A percentile compares a stretch with the other conserved stretches of the same genome.
Evolutionary conservation across 2,888 invertebrate species (phyloP).

Genomic region (Lasioglossum marginatum): DNA sequence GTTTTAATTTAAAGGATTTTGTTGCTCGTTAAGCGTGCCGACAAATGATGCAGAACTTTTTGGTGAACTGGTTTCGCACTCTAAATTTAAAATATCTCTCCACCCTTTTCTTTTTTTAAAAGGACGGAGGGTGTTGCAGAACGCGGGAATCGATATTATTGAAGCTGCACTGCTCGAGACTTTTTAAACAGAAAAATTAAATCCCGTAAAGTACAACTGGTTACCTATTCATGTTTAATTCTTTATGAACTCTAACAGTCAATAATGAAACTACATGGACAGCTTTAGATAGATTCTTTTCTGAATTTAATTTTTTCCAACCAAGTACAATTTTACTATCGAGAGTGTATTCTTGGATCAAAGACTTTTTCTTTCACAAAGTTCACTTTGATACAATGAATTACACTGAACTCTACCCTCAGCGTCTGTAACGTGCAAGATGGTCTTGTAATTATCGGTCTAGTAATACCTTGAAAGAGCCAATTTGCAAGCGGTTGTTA

Average conservation of each 20-base stretch:
- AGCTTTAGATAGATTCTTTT: neutral
- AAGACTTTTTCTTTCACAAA: neutral
- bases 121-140: neutral
- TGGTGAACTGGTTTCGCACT: neutral
- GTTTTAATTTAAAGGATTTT: neutral
- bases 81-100: neutral
- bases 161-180: neutral
- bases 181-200: neutral
- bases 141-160: neutral
- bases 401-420: neutral
- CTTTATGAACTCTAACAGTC: neutral
- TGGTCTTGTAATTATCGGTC: neutral
- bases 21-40: neutral
- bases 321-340: neutral
- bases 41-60: neutral
- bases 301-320: neutral
- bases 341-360: neutral
- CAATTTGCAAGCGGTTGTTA: neutral
- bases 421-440: no score
- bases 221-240: neutral
- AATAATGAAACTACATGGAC: neutral
- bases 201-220: neutral
- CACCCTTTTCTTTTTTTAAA: neutral
- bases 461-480: neutral
- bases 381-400: neutral